Evolutionary conservation across 2,888 invertebrate species (phyloP), one percentile per base, ranked within the genome.

Genomic region (Phyllotreta striolata): DNA sequence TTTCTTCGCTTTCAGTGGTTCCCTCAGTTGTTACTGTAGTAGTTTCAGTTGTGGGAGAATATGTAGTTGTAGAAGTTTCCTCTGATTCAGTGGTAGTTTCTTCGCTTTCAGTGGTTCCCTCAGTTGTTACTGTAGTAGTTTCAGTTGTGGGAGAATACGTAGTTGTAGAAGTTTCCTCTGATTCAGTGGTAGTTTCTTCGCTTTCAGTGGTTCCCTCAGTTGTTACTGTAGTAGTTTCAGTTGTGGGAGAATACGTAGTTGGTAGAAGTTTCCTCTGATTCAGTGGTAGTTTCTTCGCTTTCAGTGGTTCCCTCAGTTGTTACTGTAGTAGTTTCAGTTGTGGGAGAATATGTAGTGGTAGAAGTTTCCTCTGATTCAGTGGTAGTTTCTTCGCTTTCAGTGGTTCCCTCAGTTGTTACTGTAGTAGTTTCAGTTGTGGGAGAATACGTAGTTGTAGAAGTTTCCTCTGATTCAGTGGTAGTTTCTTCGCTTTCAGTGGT

Each of bases 321-420:
- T 51, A n/a, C n/a, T n/a, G n/a, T n/a, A n/a, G n/a, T n/a, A n/a
- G n/a, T n/a, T n/a, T n/a, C n/a, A n/a, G n/a, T n/a, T n/a, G n/a
- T n/a, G n/a, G n/a, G n/a, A n/a, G n/a, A n/a, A n/a, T n/a, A n/a
- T n/a, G n/a, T n/a, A n/a, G n/a, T n/a, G n/a, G n/a, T n/a, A n/a
- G n/a, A n/a, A n/a, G n/a, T n/a, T n/a, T n/a, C n/a, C n/a, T 9
- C 51, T 24, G 24, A n/a, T 35, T 51, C 51, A 51, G 34, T 35
- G 3, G 47, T 13, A 47, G 9, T 3, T 5, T 47, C 13, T 5
- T n/a, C 12, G 5, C 10, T 10, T 12, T 43, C 43, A 10, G 43
- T 43, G 12, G 10, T 43, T 43, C 4, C 43, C 4, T 3, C 8
- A 7, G 5, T 43, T 5, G 43, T 10, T 7, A 10, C 5, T 5